Evolutionary conservation across 2,888 invertebrate species (phyloP).

Genomic region (Ligdia adustata): DNA sequence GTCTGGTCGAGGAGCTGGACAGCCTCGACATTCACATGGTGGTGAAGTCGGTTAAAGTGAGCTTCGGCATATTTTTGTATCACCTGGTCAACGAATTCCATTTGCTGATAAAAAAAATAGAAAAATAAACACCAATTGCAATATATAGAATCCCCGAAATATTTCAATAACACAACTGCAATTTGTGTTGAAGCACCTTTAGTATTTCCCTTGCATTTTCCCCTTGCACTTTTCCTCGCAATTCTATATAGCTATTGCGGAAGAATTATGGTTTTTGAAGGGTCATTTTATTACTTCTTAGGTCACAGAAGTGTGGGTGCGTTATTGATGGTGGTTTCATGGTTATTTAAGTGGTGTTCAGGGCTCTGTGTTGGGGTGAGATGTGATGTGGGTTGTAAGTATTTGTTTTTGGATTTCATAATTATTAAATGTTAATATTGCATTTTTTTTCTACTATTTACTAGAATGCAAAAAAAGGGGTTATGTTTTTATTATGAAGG

Average conservation of each 20-base stretch:
- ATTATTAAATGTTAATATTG: no score
- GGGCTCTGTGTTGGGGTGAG: slow-evolving; percentile 20
- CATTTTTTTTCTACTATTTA: no score
- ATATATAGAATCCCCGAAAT: slow-evolving; percentile 18
- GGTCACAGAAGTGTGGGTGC: slow-evolving; percentile 43
- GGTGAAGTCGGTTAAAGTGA: no score
- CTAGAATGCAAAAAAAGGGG: no score
- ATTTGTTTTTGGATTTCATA: slow-evolving; percentile 16
- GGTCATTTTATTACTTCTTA: slow-evolving; percentile 54
- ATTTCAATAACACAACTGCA: slow-evolving; percentile 22
- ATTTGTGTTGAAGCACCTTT: slow-evolving; percentile 24
- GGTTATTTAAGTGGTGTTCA: slow-evolving; percentile 41
- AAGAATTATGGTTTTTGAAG: slow-evolving; percentile 61
- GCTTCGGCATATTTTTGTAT: no score
- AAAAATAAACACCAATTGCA: no score
- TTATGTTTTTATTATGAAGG: no score
- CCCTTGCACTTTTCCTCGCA: slow-evolving; percentile 26
- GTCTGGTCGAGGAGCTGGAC: no score
- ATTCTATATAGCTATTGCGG: slow-evolving; percentile 30
- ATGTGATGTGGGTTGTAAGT: slow-evolving; percentile 11
- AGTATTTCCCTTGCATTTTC: slow-evolving; percentile 7
- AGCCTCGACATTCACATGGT: no score
- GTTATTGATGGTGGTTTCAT: slow-evolving; percentile 46
- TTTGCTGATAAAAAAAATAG: no score
- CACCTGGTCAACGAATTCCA: no score